Conservation (phyloP, 2,113 vertebrate species). For the Sapayoa aenigma region DNA sequence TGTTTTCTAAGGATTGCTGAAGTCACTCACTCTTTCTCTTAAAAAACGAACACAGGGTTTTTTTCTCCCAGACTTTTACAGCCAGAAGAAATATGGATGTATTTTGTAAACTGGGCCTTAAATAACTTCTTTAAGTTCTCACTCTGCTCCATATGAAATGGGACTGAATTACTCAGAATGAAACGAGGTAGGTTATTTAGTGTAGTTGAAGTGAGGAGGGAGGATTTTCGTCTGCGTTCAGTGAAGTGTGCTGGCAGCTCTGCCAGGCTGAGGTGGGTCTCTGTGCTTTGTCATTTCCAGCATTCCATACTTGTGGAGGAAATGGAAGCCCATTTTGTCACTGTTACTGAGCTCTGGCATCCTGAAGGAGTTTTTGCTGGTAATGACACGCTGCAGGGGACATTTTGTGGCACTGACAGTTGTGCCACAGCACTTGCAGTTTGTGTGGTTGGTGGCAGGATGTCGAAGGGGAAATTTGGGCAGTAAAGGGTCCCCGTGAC, state of each 20-base stretch:
- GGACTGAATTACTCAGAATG: not conserved
- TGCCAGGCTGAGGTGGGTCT: not conserved
- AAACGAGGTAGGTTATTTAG: not conserved
- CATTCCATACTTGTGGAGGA: not conserved
- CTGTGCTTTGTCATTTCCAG: not conserved
- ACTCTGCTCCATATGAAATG: not conserved
- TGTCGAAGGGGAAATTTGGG: not conserved
- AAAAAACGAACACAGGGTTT: not conserved
- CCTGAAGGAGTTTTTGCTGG: not conserved
- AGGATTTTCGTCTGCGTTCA: not conserved
- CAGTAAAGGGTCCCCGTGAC: not conserved
- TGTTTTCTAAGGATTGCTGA: not conserved
- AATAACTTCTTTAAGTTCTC: not conserved
- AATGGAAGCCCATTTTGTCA: not conserved
- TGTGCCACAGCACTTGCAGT: not conserved
- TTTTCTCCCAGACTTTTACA: not conserved
- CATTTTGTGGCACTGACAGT: not conserved
- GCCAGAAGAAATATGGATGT: not conserved
- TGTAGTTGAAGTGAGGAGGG: not conserved
- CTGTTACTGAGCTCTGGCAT: not conserved
- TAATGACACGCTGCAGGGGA: not conserved
- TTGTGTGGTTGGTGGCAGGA: not conserved
- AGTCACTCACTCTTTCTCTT: not conserved
- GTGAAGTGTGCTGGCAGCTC: not conserved
- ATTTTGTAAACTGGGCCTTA: not conserved